These are phyloP conservation scores for Bactericera cockerelli DNA, from an alignment of 1,140 invertebrate species.

Conservation along the genomic window DNA sequence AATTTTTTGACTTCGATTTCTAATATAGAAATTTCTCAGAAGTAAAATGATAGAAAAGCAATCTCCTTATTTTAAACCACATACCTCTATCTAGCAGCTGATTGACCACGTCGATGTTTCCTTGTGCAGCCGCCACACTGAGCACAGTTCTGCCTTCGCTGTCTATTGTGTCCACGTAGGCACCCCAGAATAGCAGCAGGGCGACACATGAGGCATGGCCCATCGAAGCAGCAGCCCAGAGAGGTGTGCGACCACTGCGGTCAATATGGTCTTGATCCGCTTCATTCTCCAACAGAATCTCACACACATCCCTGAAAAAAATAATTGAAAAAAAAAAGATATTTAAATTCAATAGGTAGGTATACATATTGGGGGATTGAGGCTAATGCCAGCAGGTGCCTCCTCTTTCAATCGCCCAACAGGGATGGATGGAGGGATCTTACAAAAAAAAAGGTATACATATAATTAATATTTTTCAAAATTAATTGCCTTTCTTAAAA, in stretches of 20 bases:
- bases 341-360: neutral
- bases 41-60: too few relatives aligned
- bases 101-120: slow-evolving; percentile 63
- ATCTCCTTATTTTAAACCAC: too few relatives aligned
- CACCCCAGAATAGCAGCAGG: slow-evolving; percentile 71
- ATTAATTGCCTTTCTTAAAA: too few relatives aligned
- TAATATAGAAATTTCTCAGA: too few relatives aligned
- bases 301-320: slow-evolving; percentile 50
- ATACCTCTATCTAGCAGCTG: slow-evolving; percentile 66
- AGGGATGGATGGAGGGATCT: too few relatives aligned
- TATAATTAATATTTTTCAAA: neutral
- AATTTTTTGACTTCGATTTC: too few relatives aligned
- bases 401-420: slow-evolving; percentile 9
- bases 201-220: slow-evolving; percentile 66
- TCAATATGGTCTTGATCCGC: slow-evolving; percentile 76
- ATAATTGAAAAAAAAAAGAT: too few relatives aligned
- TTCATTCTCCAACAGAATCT: slow-evolving; percentile 66
- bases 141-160: slow-evolving; percentile 78
- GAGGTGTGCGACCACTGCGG: slow-evolving; percentile 54
- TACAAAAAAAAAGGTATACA: neutral
- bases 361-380: too few relatives aligned
- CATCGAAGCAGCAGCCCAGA: slow-evolving; percentile 73
- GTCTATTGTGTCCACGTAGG: slow-evolving; percentile 77
- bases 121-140: slow-evolving; percentile 74
- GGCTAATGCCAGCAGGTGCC: neutral